Percentiles rank a stretch among this genome's conserved stretches.
phyloP scores from a whole-genome alignment of 2,113 vertebrate genomes.

The Phyllostomus discolor region DNA sequence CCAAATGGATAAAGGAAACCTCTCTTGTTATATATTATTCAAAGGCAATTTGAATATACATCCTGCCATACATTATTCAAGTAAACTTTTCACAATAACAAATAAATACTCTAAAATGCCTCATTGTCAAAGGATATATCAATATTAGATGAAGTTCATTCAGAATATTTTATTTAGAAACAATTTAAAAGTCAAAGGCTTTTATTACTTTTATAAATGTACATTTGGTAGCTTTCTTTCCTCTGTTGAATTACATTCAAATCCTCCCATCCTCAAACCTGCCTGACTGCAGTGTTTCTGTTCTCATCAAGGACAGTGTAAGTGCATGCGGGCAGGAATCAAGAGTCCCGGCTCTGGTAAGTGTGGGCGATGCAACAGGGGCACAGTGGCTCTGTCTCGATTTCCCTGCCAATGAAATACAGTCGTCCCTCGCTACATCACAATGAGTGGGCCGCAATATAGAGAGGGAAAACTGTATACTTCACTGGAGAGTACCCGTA shows the following conservation, averaged over 20 bases:
- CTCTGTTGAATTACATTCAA: slow-evolving; percentile 8
- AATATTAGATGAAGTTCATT: slow-evolving; percentile 63
- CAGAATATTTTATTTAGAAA: slow-evolving; percentile 59
- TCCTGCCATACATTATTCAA: slow-evolving; percentile 66
- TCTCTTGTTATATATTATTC: slow-evolving; percentile 57
- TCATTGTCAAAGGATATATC: slow-evolving; percentile 31
- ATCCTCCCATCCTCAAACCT: neutral
- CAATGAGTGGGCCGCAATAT: too few relatives aligned
- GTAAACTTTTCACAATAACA: slow-evolving; percentile 58
- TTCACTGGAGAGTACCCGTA: too few relatives aligned
- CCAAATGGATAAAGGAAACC: slow-evolving; percentile 29
- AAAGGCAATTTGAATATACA: slow-evolving; percentile 56
- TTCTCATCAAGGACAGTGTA: neutral
- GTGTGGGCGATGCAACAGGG: neutral
- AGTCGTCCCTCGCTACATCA: too few relatives aligned
- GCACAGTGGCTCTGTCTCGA: neutral
- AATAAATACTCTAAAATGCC: slow-evolving; percentile 49
- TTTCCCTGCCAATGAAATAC: neutral
- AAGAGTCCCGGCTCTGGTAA: neutral
- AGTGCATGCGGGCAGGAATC: neutral
- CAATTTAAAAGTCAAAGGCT: slow-evolving; percentile 29
- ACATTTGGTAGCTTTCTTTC: neutral
- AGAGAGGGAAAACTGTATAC: too few relatives aligned
- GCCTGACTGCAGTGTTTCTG: neutral
- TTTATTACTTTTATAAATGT: slow-evolving; percentile 43